These are phyloP conservation scores for Axea sp. DNA, from an alignment of 2,888 invertebrate genomes.

Conservation along the genomic window DNA sequence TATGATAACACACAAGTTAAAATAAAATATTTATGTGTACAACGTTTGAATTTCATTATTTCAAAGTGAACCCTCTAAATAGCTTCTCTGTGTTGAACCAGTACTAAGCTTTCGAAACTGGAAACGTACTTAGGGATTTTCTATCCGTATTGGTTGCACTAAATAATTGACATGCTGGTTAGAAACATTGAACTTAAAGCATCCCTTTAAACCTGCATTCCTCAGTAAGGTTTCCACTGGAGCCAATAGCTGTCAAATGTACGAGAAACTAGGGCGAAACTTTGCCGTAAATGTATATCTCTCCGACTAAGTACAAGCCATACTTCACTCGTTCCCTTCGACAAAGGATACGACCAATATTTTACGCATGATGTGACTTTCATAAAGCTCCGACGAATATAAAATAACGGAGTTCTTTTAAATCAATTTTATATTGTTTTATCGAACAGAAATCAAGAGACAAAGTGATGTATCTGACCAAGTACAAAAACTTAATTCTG, in stretches of 20 bases:
- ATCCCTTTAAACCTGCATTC: slow-evolving; percentile 17
- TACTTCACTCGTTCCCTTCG: slow-evolving; percentile 10
- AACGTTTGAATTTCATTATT: too few relatives aligned
- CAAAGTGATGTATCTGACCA: too few relatives aligned
- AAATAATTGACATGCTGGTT: slow-evolving; percentile 53
- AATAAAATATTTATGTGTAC: too few relatives aligned
- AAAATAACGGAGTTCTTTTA: too few relatives aligned
- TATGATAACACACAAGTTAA: too few relatives aligned
- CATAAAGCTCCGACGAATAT: slow-evolving; percentile 13
- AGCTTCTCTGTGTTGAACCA: too few relatives aligned
- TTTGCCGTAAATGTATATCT: slow-evolving; percentile 46
- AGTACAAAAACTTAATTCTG: too few relatives aligned
- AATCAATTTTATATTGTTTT: too few relatives aligned
- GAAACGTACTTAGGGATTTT: slow-evolving; percentile 34
- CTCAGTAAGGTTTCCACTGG: slow-evolving; percentile 6
- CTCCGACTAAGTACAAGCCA: slow-evolving; percentile 15
- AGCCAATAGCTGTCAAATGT: slow-evolving; percentile 43
- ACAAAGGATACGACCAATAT: slow-evolving; percentile 37
- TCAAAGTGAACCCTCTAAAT: too few relatives aligned
- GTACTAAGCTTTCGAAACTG: slow-evolving; percentile 10
- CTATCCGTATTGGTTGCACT: slow-evolving; percentile 22
- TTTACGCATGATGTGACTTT: slow-evolving; percentile 41
- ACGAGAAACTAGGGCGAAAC: slow-evolving; percentile 41
- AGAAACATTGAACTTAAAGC: slow-evolving; percentile 38
- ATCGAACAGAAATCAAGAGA: too few relatives aligned